Evolutionary conservation across 2,888 invertebrate genomes (phyloP), one percentile per base, ranked within the genome.

Genomic region (Pachydiplax longipennis): DNA sequence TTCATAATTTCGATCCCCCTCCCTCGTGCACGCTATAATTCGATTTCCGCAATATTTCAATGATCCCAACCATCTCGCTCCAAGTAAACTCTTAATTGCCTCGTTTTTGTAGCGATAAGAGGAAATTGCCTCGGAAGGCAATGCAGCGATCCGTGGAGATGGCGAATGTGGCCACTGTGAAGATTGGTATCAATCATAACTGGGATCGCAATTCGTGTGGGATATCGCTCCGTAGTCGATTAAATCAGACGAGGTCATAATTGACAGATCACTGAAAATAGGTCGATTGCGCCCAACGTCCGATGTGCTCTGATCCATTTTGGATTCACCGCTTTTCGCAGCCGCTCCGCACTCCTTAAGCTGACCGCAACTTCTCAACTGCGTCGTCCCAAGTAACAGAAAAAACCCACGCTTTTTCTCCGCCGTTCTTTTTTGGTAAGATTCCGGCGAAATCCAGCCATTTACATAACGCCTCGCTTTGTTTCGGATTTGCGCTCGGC

Each of bases 141-240:
- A 2, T 13, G 25, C 31, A 25, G 58, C 61, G 61, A 58, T 37
- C n/a, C 87, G 73, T 12, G 87, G 61, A 35, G 58, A 58, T 35
- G 44, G 44, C 44, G 44, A 53, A 53, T 53, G 15, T 53, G 53
- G 53, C 44, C 53, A 53, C 87, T 31, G 87, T 87, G 61, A 87
- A 87, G 87, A 87, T 87, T 15, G 22, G 12, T 87, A 61, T 87
- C 87, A n/a, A n/a, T 37, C 31, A 87, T 87, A 61, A 61, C 87
- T 58, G 58, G 53, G n/a, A 83, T 83, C 48, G 58, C 58, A 83
- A 83, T 61, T 83, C 58, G 31, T 58, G 58, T 58, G 58, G 83
- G 83, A 35, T 83, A 58, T 83, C 58, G 58, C n/a, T 58, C 12
- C 61, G 35, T 22, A 18, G 35, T 87, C 65, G 87, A 61, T 37